phyloP scores from a whole-genome alignment of 2,113 vertebrate species.

The Ctenomys sociabilis region DNA sequence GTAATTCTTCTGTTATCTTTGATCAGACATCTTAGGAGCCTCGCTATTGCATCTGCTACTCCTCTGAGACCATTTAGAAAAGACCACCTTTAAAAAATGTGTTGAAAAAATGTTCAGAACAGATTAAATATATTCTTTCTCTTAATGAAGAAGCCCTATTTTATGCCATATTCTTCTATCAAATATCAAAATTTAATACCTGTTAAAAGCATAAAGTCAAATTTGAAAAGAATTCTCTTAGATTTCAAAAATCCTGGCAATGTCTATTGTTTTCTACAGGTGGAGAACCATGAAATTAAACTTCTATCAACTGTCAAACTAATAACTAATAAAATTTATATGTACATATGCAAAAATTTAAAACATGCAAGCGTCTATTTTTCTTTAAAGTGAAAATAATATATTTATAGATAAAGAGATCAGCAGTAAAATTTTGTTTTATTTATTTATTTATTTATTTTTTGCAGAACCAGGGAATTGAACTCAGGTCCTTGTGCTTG shows the following conservation, averaged over 20 bases:
- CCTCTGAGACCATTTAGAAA: slow-evolving; percentile 70
- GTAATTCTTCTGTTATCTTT: slow-evolving; percentile 49
- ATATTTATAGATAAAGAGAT: not conserved
- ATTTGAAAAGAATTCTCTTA: not conserved
- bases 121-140: slow-evolving; percentile 71
- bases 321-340: slow-evolving; percentile 67
- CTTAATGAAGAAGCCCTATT: slow-evolving; percentile 70
- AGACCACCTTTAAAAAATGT: not conserved
- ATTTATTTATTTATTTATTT: no score
- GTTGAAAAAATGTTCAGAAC: slow-evolving; percentile 44
- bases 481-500: no score
- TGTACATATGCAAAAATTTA: not conserved
- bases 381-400: not conserved
- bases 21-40: slow-evolving; percentile 67
- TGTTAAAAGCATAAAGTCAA: slow-evolving; percentile 71
- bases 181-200: slow-evolving; percentile 74
- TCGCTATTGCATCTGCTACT: slow-evolving; percentile 63
- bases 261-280: slow-evolving; percentile 54
- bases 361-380: not conserved
- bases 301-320: not conserved
- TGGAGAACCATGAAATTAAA: not conserved
- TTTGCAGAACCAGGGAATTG: no score
- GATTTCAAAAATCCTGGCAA: slow-evolving; percentile 64
- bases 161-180: slow-evolving; percentile 77
- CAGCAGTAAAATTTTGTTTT: not conserved